Percentiles rank a stretch among this genome's conserved stretches.
phyloP scores from a whole-genome alignment of 2,888 invertebrate species.

The Hemicrepidius hirtus region DNA sequence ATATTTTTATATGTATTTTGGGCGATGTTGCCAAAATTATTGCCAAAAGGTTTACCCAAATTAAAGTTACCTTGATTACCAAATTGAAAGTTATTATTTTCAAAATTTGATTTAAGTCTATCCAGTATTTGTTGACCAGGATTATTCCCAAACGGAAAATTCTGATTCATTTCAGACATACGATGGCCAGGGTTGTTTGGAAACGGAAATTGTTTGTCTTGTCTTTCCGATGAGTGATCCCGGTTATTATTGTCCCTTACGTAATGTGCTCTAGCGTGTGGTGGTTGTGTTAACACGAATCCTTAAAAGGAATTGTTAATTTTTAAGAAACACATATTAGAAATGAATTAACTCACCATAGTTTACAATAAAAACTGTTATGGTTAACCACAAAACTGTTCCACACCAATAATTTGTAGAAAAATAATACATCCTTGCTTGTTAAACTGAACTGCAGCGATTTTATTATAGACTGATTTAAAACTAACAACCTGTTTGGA shows the following conservation, averaged over 20 bases:
- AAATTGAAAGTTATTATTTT: background rate
- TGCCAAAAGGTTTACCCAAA: background rate
- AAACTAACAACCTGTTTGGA: conserved; percentile 17
- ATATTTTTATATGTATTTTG: background rate
- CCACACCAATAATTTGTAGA: background rate
- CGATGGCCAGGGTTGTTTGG: background rate
- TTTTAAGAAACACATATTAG: background rate
- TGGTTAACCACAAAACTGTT: conserved; percentile 7
- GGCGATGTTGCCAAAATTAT: conserved; percentile 6
- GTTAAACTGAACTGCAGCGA: conserved; percentile 13
- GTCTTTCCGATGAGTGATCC: no score
- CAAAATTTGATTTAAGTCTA: background rate
- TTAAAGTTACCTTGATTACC: conserved; percentile 1
- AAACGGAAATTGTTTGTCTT: background rate
- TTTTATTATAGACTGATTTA: conserved; percentile 21
- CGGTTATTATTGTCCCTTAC: background rate
- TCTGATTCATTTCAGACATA: background rate
- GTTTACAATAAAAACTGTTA: background rate
- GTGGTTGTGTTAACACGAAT: background rate
- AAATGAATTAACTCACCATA: background rate
- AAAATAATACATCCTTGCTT: conserved; percentile 3
- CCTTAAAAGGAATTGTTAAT: background rate
- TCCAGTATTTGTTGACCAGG: conserved; percentile 5
- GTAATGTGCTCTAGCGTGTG: background rate
- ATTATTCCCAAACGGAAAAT: conserved; percentile 2